Percentiles rank a stretch among this genome's conserved stretches.
phyloP scores from a whole-genome alignment of 2,888 invertebrate genomes.

The Ephialtes manifestator region DNA sequence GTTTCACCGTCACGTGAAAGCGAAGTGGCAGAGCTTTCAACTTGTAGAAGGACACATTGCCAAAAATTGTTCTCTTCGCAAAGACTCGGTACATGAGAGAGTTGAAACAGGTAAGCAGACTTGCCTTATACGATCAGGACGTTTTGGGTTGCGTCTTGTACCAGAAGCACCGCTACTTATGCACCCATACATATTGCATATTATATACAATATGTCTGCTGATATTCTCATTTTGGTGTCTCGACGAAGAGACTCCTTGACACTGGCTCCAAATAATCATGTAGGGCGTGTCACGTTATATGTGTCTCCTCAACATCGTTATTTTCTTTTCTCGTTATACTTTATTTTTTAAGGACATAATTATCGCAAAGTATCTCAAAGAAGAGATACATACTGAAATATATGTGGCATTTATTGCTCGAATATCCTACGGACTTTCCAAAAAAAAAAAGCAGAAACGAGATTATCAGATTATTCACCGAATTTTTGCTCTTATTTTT shows the following conservation, averaged over 20 bases:
- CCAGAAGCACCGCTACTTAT: not conserved
- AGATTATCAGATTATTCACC: slow-evolving; percentile 1
- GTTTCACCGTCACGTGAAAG: slow-evolving; percentile 22
- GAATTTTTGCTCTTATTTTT: not conserved
- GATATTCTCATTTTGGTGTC: slow-evolving; percentile 45
- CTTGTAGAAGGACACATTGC: not conserved
- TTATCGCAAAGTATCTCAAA: slow-evolving; percentile 45
- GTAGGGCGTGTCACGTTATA: slow-evolving; percentile 32
- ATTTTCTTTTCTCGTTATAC: not conserved
- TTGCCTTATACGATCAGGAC: slow-evolving; percentile 22
- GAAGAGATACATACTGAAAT: not conserved
- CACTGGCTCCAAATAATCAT: slow-evolving; percentile 41
- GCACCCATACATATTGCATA: not conserved
- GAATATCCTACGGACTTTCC: slow-evolving; percentile 32
- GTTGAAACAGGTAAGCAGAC: slow-evolving; percentile 3
- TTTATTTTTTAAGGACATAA: slow-evolving; percentile 44
- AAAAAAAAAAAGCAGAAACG: slow-evolving; percentile 1
- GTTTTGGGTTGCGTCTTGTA: slow-evolving; percentile 6
- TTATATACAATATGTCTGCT: slow-evolving; percentile 36
- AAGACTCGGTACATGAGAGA: not conserved
- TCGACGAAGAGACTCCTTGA: slow-evolving; percentile 38
- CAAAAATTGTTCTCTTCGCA: not conserved
- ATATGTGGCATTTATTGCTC: slow-evolving; percentile 4
- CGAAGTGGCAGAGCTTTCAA: slow-evolving; percentile 4
- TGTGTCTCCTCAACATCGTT: slow-evolving; percentile 3